Evolutionary conservation across 2,888 invertebrate species (phyloP), one percentile per base, ranked within the genome.

Genomic region (Cosmia pyralina): DNA sequence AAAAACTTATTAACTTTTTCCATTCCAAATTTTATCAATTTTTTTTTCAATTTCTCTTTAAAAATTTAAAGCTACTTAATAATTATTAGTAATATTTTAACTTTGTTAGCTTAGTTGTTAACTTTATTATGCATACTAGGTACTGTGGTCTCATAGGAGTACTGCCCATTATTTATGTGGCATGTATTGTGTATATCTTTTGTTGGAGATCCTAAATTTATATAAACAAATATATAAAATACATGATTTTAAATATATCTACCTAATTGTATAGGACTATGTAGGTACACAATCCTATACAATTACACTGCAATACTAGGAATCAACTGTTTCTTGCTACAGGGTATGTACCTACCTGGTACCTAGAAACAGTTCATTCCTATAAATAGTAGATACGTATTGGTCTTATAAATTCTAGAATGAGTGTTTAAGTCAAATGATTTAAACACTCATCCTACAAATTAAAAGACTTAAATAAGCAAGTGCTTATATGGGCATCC

Each of bases 351-450:
- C 13, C 22, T 53, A 15, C 28, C 1, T 28, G 28, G n/a, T 65
- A 59, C n/a, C n/a, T 52, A 60, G 62, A 70, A 72, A 44, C 48
- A 57, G 38, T 59, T 69, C 1, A 50, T 13, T 72, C 11, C 44
- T 59, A 15, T 34, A 19, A 22, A 53, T 71, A 57, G n/a, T 60
- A 64, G 15, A n/a, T 50, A 17, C 19, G n/a, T 57, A 58, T 19
- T 53, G 15, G 11, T 62, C 41, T 69, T 70, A 50, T 59, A 50
- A 34, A 66, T 52, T 72, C 34, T 13, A 58, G n/a, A 69, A 66
- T 53, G 15, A 62, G 34, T 57, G 53, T 41, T 62, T 58, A 44
- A 59, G 41, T 60, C n/a, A 69, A 28, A 2, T 28, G 28, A 28
- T 3, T 28, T 28, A 28, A 28, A 28, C 28, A 28, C 28, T 28